Percentiles rank a stretch among this genome's conserved stretches.
These are phyloP conservation scores for Heterotilapia buettikoferi DNA, from an alignment of 2,113 vertebrate species.

Conservation along the genomic window DNA sequence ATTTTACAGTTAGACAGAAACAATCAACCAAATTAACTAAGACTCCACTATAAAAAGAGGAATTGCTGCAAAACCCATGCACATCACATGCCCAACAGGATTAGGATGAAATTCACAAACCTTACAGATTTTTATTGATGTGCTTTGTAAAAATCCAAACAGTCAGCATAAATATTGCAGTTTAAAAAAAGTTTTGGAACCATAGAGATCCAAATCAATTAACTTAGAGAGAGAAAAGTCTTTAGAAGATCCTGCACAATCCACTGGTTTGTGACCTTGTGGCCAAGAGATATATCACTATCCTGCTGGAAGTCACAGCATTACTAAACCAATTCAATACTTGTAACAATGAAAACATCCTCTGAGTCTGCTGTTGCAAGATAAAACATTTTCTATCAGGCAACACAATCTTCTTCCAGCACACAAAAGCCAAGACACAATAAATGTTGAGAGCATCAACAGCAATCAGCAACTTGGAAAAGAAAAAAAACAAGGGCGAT, in stretches of 20 bases:
- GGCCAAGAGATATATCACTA: neutral
- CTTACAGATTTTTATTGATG: neutral
- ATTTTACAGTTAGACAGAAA: constrained; percentile 14
- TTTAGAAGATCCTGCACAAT: neutral
- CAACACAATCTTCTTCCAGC: neutral
- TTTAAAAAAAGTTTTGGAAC: fast-evolving
- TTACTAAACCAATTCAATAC: neutral
- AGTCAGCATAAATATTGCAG: neutral
- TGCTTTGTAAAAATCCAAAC: neutral
- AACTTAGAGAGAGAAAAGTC: neutral
- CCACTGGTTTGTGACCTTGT: neutral
- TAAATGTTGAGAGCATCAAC: neutral
- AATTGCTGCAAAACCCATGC: neutral
- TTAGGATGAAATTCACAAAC: neutral
- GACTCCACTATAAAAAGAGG: neutral
- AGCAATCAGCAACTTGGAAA: neutral
- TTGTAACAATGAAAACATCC: neutral
- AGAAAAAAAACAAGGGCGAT: neutral
- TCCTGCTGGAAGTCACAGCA: neutral
- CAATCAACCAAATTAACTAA: neutral
- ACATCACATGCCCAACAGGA: neutral
- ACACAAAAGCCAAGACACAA: neutral
- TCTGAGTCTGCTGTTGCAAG: neutral
- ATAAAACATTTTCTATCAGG: neutral
- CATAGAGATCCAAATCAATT: neutral